Evolutionary conservation across 2,113 vertebrate genomes (phyloP).

Genomic region (Egretta garzetta): DNA sequence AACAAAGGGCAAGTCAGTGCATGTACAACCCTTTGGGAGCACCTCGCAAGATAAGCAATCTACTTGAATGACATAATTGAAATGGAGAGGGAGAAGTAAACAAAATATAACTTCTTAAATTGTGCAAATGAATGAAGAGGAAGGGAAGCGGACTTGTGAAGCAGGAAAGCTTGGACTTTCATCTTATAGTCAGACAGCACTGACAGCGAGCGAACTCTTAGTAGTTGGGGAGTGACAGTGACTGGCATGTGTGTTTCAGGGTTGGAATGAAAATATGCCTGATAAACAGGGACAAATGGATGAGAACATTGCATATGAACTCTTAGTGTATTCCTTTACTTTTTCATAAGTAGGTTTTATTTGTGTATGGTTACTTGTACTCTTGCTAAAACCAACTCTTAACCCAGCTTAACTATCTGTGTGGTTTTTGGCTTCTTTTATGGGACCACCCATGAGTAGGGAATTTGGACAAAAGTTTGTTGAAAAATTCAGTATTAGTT

Average conservation of each 20-base stretch:
- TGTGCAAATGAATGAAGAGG: neutral
- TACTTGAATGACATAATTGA: neutral
- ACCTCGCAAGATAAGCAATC: neutral
- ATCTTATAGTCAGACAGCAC: neutral
- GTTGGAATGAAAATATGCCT: neutral
- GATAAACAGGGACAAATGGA: rapidly evolving
- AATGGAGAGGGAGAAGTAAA: neutral
- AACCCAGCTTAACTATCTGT: neutral
- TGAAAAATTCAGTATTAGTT: neutral
- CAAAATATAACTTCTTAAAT: neutral
- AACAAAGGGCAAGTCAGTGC: neutral
- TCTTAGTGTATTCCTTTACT: neutral
- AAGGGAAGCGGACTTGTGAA: neutral
- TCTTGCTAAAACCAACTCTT: neutral
- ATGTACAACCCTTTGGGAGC: neutral
- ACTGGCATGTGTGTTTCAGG: neutral
- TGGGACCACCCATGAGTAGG: rapidly evolving
- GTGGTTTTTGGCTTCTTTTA: neutral
- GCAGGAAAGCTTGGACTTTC: neutral
- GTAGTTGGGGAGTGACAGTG: neutral
- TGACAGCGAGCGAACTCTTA: neutral
- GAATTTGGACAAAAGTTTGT: neutral
- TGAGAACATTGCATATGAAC: neutral
- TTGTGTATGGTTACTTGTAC: neutral
- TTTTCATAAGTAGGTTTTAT: neutral